phyloP scores from a whole-genome alignment of 2,797 vertebrate genomes.

The Euphonia xanthogaster region DNA sequence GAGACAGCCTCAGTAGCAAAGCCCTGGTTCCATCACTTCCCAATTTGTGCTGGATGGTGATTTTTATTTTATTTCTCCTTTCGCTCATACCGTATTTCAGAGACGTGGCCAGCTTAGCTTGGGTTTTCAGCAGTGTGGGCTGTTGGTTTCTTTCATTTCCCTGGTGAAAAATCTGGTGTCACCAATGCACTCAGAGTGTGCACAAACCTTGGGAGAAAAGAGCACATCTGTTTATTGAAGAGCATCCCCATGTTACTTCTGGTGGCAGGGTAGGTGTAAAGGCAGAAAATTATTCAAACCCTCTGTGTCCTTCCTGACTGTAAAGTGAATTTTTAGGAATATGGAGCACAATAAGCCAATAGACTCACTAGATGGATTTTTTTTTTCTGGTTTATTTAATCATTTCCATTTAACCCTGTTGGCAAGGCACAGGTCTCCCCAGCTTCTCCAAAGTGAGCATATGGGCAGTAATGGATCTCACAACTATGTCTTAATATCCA shows the following conservation, averaged over 20 bases:
- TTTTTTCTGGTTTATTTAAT: background rate
- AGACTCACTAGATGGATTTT: background rate
- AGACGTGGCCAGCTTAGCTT: background rate
- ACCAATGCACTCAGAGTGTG: background rate
- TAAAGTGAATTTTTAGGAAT: background rate
- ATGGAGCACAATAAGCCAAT: background rate
- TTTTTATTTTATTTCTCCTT: background rate
- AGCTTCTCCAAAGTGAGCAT: background rate
- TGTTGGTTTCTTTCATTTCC: background rate
- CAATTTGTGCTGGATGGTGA: background rate
- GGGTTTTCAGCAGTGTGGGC: background rate
- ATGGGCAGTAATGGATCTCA: background rate
- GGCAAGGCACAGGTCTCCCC: background rate
- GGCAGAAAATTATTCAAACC: background rate
- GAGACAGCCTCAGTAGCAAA: background rate
- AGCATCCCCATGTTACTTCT: background rate
- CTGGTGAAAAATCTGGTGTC: background rate
- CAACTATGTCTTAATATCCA: background rate
- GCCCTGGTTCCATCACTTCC: background rate
- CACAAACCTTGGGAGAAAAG: background rate
- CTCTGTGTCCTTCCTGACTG: background rate
- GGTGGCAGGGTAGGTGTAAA: background rate
- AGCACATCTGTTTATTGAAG: slow-evolving; percentile 12
- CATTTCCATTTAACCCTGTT: background rate
- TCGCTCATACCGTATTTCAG: background rate